phyloP scores from a whole-genome alignment of 2,888 invertebrate genomes.

The Tenthredo livida region DNA sequence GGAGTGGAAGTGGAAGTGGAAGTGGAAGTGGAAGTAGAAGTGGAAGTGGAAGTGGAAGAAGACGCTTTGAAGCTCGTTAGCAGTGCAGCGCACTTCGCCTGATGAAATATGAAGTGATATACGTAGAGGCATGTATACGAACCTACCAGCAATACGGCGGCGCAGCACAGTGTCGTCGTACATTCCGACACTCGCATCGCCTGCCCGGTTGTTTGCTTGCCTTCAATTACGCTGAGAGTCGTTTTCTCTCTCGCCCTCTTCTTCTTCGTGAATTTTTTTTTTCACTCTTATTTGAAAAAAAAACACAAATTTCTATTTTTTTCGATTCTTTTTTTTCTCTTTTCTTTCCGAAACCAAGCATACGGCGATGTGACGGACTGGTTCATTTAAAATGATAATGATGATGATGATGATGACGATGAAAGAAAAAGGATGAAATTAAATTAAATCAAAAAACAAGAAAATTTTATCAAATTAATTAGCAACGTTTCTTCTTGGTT shows the following conservation, averaged over 20 bases:
- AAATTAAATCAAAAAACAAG: not conserved
- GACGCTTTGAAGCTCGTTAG: constrained; percentile 51
- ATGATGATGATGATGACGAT: not conserved
- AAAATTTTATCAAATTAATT: not conserved
- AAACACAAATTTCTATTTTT: too few species aligned
- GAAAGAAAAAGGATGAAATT: not conserved
- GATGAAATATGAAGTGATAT: constrained; percentile 48
- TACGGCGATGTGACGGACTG: not conserved
- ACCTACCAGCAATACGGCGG: not conserved
- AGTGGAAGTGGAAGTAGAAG: constrained; percentile 16
- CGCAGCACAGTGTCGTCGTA: constrained; percentile 25
- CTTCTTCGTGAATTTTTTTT: not conserved
- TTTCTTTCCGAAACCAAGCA: not conserved
- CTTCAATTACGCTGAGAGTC: constrained; percentile 50
- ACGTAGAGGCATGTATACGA: constrained; percentile 15
- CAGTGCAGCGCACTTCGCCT: constrained; percentile 47
- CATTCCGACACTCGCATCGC: constrained; percentile 25
- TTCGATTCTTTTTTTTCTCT: not conserved
- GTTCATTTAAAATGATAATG: not conserved
- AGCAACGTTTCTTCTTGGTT: not conserved
- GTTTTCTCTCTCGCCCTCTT: not conserved
- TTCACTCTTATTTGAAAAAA: too few species aligned
- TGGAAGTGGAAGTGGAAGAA: constrained; percentile 38
- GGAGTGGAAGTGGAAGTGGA: not conserved
- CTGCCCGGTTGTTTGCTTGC: constrained; percentile 34